Percentiles rank a stretch among this genome's conserved stretches.
Evolutionary conservation across 92 coral and sea anemone species (phyloP).

Genomic region (Pocillopora grandis): DNA sequence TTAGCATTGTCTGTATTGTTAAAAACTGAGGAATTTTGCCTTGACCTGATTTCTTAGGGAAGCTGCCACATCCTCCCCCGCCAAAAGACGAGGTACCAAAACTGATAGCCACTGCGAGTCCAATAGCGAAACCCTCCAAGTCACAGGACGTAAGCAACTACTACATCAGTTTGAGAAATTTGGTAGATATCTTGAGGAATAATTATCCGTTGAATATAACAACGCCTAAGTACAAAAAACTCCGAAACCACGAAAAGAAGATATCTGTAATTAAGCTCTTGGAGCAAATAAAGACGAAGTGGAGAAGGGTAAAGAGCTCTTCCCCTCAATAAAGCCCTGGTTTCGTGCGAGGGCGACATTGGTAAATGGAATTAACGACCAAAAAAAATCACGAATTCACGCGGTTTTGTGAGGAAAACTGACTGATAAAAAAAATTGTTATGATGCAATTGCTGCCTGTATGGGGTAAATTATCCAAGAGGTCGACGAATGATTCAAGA

Average conservation of each 20-base stretch:
- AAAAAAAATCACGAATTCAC: no score
- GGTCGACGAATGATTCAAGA: no score
- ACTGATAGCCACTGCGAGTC: not conserved
- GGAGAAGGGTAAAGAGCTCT: not conserved
- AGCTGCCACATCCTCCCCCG: not conserved
- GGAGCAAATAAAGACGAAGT: constrained; percentile 1
- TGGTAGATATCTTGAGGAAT: constrained; percentile 11
- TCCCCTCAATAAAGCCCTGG: no score
- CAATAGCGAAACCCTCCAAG: not conserved
- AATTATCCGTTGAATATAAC: constrained; percentile 20
- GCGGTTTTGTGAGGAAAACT: no score
- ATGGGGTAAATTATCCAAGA: no score
- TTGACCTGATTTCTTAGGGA: no score
- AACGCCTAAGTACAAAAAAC: not conserved
- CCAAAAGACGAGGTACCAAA: not conserved
- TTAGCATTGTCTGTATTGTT: no score
- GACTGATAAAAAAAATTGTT: no score
- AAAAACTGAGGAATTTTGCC: no score
- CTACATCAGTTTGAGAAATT: constrained; percentile 13
- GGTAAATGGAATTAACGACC: no score
- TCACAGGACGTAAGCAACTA: not conserved
- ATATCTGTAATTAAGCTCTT: not conserved
- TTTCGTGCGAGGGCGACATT: no score
- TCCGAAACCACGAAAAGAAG: not conserved
- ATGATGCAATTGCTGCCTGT: no score